phyloP scores from a whole-genome alignment of 2,797 vertebrate genomes.

The Allenopithecus nigroviridis region DNA sequence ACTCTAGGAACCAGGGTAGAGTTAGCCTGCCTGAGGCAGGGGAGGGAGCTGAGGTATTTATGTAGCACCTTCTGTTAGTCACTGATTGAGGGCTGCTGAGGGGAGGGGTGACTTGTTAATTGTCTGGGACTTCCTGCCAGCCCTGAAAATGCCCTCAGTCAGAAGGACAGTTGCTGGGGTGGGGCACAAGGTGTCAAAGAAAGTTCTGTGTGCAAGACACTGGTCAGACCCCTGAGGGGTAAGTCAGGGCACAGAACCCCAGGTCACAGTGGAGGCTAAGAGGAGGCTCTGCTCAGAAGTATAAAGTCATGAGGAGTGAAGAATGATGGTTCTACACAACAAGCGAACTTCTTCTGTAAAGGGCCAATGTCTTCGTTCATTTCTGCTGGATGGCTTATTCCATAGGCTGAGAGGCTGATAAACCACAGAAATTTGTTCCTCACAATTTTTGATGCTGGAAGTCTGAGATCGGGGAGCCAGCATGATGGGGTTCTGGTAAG shows the following conservation, averaged over 20 bases:
- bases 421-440: neutral
- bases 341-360: neutral
- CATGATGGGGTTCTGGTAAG: neutral
- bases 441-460: neutral
- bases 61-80: neutral
- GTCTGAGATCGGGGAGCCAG: neutral
- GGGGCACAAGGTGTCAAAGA: neutral
- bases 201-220: too few species aligned
- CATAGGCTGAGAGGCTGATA: neutral
- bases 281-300: neutral
- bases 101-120: neutral
- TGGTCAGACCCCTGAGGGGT: neutral
- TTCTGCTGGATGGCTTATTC: neutral
- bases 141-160: neutral
- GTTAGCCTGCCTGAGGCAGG: rapidly evolving
- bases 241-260: too few species aligned
- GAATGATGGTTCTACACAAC: too few species aligned
- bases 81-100: neutral
- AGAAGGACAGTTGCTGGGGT: neutral
- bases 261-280: neutral
- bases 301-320: neutral
- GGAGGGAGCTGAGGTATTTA: neutral
- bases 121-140: neutral
- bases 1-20: neutral
- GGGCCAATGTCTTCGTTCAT: neutral